These are phyloP conservation scores for Alethe diademata DNA, from an alignment of 2,113 vertebrate species.

Conservation along the genomic window DNA sequence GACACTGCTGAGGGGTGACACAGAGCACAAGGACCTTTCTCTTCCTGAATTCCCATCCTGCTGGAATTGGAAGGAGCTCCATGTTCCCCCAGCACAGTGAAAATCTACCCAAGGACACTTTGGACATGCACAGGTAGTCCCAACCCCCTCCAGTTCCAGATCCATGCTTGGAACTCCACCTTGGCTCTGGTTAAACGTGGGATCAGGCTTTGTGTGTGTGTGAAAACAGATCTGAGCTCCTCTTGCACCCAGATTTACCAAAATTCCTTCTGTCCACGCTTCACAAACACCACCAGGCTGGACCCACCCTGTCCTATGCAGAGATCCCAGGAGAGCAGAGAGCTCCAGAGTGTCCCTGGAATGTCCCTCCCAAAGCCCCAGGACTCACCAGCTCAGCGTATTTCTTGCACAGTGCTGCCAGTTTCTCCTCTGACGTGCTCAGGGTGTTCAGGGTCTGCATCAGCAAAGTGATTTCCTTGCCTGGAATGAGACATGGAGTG, in stretches of 20 bases:
- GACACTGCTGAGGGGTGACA: not conserved
- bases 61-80: not conserved
- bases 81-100: not conserved
- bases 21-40: not conserved
- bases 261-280: not conserved
- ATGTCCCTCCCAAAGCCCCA: not conserved
- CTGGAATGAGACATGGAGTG: slow-evolving; percentile 60
- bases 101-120: fast-evolving
- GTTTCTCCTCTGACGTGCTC: slow-evolving; percentile 95
- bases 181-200: fast-evolving
- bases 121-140: fast-evolving
- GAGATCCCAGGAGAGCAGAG: not conserved
- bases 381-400: slow-evolving; percentile 97
- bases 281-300: not conserved
- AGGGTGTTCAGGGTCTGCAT: slow-evolving; percentile 98
- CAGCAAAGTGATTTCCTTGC: slow-evolving; percentile 95
- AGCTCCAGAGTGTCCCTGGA: not conserved
- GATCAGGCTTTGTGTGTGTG: not conserved
- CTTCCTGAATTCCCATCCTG: not conserved
- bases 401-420: slow-evolving; percentile 94
- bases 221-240: not conserved
- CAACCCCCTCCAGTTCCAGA: not conserved
- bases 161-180: fast-evolving
- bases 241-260: not conserved
- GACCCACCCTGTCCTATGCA: not conserved